Percentiles rank a stretch among this genome's conserved stretches.
Conservation (phyloP, 2,888 invertebrate genomes). For the Sthenelais limicola region DNA sequence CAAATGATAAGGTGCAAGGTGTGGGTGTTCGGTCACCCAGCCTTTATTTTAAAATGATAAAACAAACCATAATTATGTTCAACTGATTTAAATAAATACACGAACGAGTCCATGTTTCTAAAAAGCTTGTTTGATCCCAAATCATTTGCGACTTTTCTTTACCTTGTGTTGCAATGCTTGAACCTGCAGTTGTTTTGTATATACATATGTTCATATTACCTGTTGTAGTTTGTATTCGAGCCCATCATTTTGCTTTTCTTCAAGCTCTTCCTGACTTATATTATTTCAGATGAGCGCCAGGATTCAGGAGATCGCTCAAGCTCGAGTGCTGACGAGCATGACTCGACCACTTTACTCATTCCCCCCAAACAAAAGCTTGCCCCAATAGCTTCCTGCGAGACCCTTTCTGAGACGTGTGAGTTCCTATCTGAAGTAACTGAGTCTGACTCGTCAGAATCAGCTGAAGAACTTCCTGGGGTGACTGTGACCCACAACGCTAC, state of each 20-base stretch:
- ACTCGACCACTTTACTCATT: constrained; percentile 43
- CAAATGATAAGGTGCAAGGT: too few species aligned
- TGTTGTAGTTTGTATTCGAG: too few species aligned
- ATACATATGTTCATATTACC: too few species aligned
- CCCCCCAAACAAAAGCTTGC: constrained; percentile 65
- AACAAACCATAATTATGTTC: too few species aligned
- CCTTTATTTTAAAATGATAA: too few species aligned
- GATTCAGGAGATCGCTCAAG: constrained; percentile 34
- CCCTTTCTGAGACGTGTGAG: constrained; percentile 60
- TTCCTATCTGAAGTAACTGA: constrained; percentile 42
- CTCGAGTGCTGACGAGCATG: constrained; percentile 28
- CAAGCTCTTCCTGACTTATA: constrained; percentile 15
- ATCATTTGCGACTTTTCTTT: too few species aligned
- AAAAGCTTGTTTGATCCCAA: too few species aligned
- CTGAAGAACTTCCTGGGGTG: constrained; percentile 28
- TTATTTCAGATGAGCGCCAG: constrained; percentile 44
- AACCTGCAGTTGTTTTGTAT: too few species aligned
- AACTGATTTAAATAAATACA: too few species aligned
- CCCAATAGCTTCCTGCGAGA: constrained; percentile 72
- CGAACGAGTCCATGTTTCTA: too few species aligned
- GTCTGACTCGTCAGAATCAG: constrained; percentile 38
- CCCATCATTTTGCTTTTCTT: constrained; percentile 2
- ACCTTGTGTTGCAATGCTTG: too few species aligned
- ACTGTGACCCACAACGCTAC: constrained; percentile 11
- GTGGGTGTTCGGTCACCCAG: too few species aligned